phyloP scores from a whole-genome alignment of 2,797 vertebrate species.

The Avahi laniger region DNA sequence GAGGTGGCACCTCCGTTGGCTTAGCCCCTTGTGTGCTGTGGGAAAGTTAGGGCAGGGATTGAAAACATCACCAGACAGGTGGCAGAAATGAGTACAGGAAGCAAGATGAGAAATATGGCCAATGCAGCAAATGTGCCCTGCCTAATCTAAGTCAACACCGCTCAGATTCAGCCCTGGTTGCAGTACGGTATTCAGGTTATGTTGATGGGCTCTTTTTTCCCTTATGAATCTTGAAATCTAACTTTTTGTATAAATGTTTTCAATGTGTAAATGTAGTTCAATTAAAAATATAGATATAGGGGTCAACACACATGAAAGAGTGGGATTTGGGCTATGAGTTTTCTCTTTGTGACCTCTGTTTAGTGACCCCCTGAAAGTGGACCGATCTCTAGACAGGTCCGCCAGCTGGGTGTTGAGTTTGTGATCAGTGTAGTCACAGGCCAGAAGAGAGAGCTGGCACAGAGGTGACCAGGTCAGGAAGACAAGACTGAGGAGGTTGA shows the following conservation, averaged over 20 bases:
- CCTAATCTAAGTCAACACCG: neutral
- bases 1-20: neutral
- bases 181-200: neutral
- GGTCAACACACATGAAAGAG: neutral
- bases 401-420: neutral
- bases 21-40: neutral
- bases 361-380: neutral
- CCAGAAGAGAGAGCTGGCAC: neutral
- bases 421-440: neutral
- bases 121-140: neutral
- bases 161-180: neutral
- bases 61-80: neutral
- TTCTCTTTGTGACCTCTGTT: neutral
- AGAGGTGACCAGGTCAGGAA: neutral
- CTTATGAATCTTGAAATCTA: neutral
- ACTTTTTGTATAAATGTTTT: neutral
- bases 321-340: neutral
- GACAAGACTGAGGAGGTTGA: neutral
- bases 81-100: neutral
- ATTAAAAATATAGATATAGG: neutral
- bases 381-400: neutral
- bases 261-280: neutral
- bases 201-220: neutral
- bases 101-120: neutral
- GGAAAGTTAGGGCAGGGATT: neutral